These are phyloP conservation scores for Clamator glandarius DNA, from an alignment of 2,797 vertebrate genomes.

Conservation along the genomic window DNA sequence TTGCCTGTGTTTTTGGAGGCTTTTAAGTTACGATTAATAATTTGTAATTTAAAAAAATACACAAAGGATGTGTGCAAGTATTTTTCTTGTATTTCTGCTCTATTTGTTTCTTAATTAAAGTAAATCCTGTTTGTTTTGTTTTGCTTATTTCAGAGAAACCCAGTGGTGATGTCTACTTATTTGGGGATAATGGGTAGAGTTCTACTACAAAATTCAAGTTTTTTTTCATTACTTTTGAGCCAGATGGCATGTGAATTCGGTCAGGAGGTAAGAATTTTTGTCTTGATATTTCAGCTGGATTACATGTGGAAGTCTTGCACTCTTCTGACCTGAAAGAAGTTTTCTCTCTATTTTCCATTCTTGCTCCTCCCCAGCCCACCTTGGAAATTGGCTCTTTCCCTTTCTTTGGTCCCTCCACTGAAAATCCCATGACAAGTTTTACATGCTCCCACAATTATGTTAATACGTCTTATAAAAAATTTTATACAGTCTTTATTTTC, in stretches of 20 bases:
- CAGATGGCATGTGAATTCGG: conserved; percentile 90
- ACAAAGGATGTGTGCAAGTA: neutral
- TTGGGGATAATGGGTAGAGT: conserved; percentile 92
- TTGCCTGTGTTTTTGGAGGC: neutral
- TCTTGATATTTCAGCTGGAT: neutral
- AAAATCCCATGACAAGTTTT: neutral
- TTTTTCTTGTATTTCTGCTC: neutral
- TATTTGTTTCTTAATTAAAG: neutral
- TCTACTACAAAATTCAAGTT: conserved; percentile 91
- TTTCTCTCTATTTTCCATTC: neutral
- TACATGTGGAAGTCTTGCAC: neutral
- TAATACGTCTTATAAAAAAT: neutral
- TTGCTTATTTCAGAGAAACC: conserved; percentile 84
- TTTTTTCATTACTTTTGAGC: conserved; percentile 91
- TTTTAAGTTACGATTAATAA: neutral
- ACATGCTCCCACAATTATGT: neutral
- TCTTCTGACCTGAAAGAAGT: neutral
- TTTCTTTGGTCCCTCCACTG: neutral
- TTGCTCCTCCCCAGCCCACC: neutral
- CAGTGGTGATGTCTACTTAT: conserved; percentile 96
- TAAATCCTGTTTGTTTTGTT: neutral
- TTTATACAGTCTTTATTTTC: neutral
- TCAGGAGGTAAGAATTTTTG: conserved; percentile 85
- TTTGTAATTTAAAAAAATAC: neutral
- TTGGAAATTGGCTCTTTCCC: neutral